Percentiles rank a stretch among this genome's conserved stretches.
phyloP scores from a whole-genome alignment of 2,888 invertebrate genomes.

The Trypoxylon attenuatum region DNA sequence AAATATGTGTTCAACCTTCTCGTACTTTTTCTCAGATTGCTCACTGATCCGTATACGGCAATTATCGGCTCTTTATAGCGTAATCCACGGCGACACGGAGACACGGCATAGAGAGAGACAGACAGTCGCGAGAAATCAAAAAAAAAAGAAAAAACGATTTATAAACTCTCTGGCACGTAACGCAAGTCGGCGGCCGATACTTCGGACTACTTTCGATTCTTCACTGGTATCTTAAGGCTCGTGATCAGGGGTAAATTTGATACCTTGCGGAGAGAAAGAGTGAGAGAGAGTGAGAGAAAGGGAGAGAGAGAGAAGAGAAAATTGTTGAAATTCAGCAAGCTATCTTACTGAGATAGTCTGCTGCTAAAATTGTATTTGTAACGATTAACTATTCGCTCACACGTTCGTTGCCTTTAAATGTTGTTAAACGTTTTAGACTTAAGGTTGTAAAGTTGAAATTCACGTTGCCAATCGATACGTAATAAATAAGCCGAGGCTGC shows the following conservation, averaged over 20 bases:
- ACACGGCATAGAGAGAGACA: too few species aligned
- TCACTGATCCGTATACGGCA: too few species aligned
- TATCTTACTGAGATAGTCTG: slow-evolving; percentile 38
- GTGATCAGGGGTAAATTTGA: slow-evolving; percentile 54
- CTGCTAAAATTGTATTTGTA: slow-evolving; percentile 42
- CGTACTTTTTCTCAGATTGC: slow-evolving; percentile 15
- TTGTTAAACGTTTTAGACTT: slow-evolving; percentile 55
- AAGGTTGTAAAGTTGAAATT: slow-evolving; percentile 55
- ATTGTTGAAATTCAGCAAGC: neutral
- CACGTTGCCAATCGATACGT: slow-evolving; percentile 51
- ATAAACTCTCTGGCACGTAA: slow-evolving; percentile 8
- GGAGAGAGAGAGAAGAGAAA: too few species aligned
- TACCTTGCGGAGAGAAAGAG: slow-evolving; percentile 38
- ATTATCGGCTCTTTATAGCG: too few species aligned
- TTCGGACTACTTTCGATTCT: slow-evolving; percentile 28
- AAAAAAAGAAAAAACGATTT: neutral
- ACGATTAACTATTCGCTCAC: slow-evolving; percentile 56
- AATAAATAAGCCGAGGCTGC: too few species aligned
- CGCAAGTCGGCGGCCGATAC: slow-evolving; percentile 15
- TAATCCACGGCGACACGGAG: too few species aligned
- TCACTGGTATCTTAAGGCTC: slow-evolving; percentile 54
- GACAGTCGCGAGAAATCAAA: slow-evolving; percentile 25
- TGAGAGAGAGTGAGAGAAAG: too few species aligned
- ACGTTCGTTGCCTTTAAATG: slow-evolving; percentile 56
- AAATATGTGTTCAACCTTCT: too few species aligned